A percentile compares a stretch with the other conserved stretches of the same genome.
Evolutionary conservation across 2,797 vertebrate species (phyloP).

Genomic region (Pelobates cultripes): DNA sequence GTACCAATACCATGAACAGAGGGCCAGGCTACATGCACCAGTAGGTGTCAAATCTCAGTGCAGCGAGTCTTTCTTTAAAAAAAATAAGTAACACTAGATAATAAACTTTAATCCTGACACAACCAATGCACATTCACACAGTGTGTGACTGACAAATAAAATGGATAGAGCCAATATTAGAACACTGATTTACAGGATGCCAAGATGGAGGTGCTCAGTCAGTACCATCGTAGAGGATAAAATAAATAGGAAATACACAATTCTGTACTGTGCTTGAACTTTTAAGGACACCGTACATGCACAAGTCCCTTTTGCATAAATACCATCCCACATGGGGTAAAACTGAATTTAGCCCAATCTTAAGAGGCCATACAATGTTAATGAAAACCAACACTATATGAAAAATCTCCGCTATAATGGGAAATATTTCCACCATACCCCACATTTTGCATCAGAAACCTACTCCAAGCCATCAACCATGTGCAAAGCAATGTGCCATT

Average conservation of each 20-base stretch:
- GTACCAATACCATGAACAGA: not conserved
- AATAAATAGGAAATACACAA: too few species aligned
- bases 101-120: not conserved
- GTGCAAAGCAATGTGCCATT: not conserved
- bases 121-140: not conserved
- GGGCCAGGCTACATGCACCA: not conserved
- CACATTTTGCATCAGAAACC: not conserved
- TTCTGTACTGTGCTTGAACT: too few species aligned
- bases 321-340: too few species aligned
- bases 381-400: slow-evolving; percentile 1
- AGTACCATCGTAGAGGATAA: too few species aligned
- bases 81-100: not conserved
- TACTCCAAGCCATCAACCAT: slow-evolving; percentile 1
- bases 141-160: too few species aligned
- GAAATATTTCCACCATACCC: not conserved
- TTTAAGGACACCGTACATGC: too few species aligned
- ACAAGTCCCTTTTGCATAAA: too few species aligned
- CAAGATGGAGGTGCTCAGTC: not conserved
- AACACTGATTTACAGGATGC: too few species aligned
- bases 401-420: not conserved
- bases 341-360: not conserved
- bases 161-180: too few species aligned
- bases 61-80: not conserved
- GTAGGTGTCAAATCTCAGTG: too few species aligned
- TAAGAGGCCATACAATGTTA: not conserved